Evolutionary conservation across 2,797 vertebrate species (phyloP).

Genomic region (Lutjanus campechanus): DNA sequence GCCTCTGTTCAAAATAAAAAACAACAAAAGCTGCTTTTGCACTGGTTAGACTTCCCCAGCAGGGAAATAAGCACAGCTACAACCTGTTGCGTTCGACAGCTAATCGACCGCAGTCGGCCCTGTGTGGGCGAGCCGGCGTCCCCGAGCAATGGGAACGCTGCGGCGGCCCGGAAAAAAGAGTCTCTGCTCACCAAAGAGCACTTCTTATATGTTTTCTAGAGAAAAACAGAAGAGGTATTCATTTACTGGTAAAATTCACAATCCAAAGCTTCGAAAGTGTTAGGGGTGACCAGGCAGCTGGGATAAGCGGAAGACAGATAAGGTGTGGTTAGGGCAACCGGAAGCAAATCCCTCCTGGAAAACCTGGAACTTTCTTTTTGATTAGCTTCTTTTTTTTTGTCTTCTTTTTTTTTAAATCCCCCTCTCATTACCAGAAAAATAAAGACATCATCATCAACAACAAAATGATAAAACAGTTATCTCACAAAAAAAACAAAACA

Average conservation of each 20-base stretch:
- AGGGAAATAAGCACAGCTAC: conserved; percentile 83
- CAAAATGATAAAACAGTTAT: conserved; percentile 72
- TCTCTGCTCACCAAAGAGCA: conserved; percentile 85
- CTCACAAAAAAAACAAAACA: conserved; percentile 82
- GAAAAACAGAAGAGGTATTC: conserved; percentile 85
- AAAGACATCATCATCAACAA: conserved; percentile 59
- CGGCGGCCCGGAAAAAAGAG: conserved; percentile 60
- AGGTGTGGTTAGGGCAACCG: conserved; percentile 74
- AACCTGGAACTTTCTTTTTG: conserved; percentile 81
- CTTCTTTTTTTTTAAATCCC: not conserved
- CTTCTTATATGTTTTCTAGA: conserved; percentile 79
- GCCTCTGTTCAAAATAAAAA: conserved; percentile 61
- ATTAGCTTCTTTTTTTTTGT: conserved; percentile 63
- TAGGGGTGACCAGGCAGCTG: conserved; percentile 77
- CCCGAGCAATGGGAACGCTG: conserved; percentile 48
- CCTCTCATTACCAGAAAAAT: conserved; percentile 66
- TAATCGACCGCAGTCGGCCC: conserved; percentile 68
- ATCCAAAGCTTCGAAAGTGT: conserved; percentile 83
- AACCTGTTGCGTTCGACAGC: conserved; percentile 67
- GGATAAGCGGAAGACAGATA: conserved; percentile 86
- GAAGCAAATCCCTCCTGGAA: conserved; percentile 87
- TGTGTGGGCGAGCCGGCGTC: conserved; percentile 46
- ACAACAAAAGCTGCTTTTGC: conserved; percentile 80
- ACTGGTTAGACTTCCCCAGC: conserved; percentile 82
- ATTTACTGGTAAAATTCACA: conserved; percentile 85